A percentile compares a stretch with the other conserved stretches of the same genome.
Conservation (phyloP, 2,797 vertebrate genomes). For the Ptychadena robeensis region DNA sequence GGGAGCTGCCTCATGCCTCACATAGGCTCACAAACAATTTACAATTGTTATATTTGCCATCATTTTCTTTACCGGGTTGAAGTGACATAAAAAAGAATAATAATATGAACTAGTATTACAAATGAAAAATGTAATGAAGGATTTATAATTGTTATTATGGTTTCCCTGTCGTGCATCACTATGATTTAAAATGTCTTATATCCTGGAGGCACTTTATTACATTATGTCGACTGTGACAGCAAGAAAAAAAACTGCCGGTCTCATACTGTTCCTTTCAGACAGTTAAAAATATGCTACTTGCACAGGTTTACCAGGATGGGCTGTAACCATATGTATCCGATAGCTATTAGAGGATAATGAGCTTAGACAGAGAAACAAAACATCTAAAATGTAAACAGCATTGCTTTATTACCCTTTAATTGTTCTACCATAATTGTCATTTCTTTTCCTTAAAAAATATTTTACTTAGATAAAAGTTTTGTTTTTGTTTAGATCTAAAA, state of each 20-base stretch:
- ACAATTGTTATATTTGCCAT: slow-evolving; percentile 60
- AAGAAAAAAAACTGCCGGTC: slow-evolving; percentile 8
- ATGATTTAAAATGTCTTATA: slow-evolving; percentile 3
- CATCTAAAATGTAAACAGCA: neutral
- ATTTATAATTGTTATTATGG: slow-evolving; percentile 47
- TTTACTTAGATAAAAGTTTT: no score
- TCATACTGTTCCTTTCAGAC: slow-evolving; percentile 10
- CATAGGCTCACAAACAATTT: slow-evolving; percentile 44
- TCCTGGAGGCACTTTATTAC: neutral
- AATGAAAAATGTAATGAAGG: slow-evolving; percentile 35
- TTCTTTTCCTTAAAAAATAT: no score
- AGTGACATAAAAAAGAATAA: slow-evolving; percentile 55
- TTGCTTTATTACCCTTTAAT: neutral
- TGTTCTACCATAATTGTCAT: neutral
- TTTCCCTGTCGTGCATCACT: neutral
- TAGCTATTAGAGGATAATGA: neutral
- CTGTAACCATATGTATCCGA: neutral
- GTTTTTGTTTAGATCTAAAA: no score
- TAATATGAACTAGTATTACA: slow-evolving; percentile 33
- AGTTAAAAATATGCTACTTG: slow-evolving; percentile 10
- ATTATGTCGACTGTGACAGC: neutral
- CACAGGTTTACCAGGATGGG: neutral
- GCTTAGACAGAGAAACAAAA: neutral
- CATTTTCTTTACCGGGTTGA: slow-evolving; percentile 32
- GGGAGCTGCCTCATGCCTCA: neutral